Conservation (phyloP, 2,888 invertebrate species). For the Galeruca laticollis region DNA sequence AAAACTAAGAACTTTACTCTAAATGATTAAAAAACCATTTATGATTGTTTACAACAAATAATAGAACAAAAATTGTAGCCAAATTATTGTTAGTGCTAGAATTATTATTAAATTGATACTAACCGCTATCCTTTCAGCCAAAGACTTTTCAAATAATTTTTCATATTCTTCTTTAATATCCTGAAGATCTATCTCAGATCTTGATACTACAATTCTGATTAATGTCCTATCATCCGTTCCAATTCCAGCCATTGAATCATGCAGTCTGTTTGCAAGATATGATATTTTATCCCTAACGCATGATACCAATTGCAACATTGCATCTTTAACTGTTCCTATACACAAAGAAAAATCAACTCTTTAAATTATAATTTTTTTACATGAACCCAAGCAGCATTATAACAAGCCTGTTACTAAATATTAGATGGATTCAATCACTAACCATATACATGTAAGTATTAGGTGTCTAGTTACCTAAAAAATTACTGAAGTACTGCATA, state of each 20-base stretch:
- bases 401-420: no score
- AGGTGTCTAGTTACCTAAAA: no score
- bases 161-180: conserved; percentile 86
- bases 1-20: no score
- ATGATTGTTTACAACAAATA: no score
- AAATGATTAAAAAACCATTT: no score
- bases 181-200: conserved; percentile 86
- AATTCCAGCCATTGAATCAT: conserved; percentile 89
- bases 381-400: no score
- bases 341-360: conserved; percentile 57
- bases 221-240: conserved; percentile 90
- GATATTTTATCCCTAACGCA: conserved; percentile 77
- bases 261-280: conserved; percentile 87
- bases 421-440: no score
- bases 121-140: conserved; percentile 86
- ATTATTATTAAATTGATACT: conserved; percentile 46
- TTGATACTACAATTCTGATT: conserved; percentile 86
- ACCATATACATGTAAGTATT: no score
- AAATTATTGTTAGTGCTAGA: no score
- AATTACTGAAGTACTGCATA: no score
- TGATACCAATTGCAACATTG: conserved; percentile 82
- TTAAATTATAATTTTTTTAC: conserved; percentile 56
- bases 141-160: conserved; percentile 78
- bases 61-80: no score
- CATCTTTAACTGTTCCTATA: conserved; percentile 79